phyloP scores from a whole-genome alignment of 2,797 vertebrate species.

The Anabacerthia variegaticeps region DNA sequence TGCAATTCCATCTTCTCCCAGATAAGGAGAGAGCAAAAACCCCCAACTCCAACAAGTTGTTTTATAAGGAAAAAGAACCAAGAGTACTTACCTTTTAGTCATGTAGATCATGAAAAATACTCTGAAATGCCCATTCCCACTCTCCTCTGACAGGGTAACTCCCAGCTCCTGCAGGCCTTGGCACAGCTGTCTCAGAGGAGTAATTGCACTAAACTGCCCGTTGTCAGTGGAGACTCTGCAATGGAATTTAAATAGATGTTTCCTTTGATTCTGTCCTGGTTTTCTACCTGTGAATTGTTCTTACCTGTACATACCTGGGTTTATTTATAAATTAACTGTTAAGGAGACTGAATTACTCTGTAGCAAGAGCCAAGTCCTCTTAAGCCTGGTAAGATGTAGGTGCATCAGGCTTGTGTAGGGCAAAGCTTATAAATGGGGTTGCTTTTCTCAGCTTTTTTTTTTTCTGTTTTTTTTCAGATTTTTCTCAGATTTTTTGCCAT shows the following conservation, averaged over 20 bases:
- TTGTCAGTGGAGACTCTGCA: conserved; percentile 1
- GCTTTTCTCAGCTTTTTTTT: not conserved
- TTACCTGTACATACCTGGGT: not conserved
- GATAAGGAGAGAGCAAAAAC: not conserved
- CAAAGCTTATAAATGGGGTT: not conserved
- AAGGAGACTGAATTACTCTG: not conserved
- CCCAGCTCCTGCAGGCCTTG: not conserved
- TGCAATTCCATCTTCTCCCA: not conserved
- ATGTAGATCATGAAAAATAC: not conserved
- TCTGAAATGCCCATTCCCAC: not conserved
- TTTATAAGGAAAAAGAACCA: not conserved
- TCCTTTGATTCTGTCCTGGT: not conserved
- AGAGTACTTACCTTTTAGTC: not conserved
- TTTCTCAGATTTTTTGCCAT: not conserved
- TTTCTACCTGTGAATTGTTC: conserved; percentile 5
- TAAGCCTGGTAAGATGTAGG: not conserved
- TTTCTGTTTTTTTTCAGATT: too few species aligned
- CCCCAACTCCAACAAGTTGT: not conserved
- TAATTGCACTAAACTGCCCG: not conserved
- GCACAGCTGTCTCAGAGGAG: not conserved
- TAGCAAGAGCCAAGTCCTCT: not conserved
- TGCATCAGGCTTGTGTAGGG: not conserved
- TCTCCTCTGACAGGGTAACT: not conserved
- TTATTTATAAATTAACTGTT: not conserved
- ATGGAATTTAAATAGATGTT: not conserved